phyloP scores from a whole-genome alignment of 2,113 vertebrate genomes.

The Nicator chloris region DNA sequence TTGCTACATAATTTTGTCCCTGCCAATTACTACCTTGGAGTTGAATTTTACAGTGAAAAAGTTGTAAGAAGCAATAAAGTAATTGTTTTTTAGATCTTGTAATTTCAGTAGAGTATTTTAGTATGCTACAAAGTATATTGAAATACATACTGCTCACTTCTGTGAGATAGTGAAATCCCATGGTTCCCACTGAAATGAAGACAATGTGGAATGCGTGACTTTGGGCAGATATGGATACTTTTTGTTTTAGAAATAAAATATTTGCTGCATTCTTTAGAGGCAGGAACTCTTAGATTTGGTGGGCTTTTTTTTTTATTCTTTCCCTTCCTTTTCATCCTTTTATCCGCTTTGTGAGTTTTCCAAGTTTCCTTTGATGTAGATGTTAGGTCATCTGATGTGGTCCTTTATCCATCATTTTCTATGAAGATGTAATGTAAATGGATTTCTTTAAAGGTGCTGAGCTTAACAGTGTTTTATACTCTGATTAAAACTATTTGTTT shows the following conservation, averaged over 20 bases:
- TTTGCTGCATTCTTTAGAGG: not conserved
- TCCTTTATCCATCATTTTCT: not conserved
- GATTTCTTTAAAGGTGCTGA: not conserved
- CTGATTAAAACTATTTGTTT: constrained; percentile 17
- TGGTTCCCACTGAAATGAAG: not conserved
- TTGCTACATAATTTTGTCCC: constrained; percentile 68
- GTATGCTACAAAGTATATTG: not conserved
- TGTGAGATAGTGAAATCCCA: not conserved
- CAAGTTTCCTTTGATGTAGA: not conserved
- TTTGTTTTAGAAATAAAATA: not conserved
- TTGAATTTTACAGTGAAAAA: constrained; percentile 57
- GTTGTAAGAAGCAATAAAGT: constrained; percentile 59
- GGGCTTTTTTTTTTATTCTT: not conserved
- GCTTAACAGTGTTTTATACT: not conserved
- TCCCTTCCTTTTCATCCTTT: not conserved
- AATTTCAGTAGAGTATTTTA: constrained; percentile 28
- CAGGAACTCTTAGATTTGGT: not conserved
- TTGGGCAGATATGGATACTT: not conserved
- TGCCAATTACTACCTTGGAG: constrained; percentile 67
- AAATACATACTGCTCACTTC: not conserved
- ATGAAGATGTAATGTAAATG: not conserved
- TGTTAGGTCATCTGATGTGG: not conserved
- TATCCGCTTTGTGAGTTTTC: not conserved
- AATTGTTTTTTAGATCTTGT: constrained; percentile 9
- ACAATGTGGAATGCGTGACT: not conserved